phyloP scores from a whole-genome alignment of 2,888 invertebrate genomes.

The Trimorus sp. region DNA sequence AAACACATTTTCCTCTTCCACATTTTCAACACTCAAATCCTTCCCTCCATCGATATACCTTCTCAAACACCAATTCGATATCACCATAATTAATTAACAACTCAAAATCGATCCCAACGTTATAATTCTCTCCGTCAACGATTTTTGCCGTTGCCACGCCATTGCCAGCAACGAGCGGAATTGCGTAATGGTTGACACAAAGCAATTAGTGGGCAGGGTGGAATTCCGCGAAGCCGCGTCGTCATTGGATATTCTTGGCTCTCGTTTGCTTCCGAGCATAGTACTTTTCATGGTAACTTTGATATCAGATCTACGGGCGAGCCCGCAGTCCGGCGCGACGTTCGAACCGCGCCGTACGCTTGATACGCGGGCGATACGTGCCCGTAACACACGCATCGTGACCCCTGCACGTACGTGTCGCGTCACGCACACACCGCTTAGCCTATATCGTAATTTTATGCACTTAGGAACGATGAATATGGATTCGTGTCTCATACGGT shows the following conservation, averaged over 20 bases:
- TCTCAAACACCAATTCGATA: too few species aligned
- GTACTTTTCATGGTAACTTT: conserved; percentile 70
- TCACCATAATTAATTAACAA: too few species aligned
- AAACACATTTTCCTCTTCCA: too few species aligned
- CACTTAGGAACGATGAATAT: conserved; percentile 79
- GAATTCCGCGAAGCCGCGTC: conserved; percentile 43
- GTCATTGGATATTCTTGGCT: conserved; percentile 53
- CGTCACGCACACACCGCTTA: conserved; percentile 24
- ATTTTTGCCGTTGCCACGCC: too few species aligned
- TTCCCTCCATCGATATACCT: too few species aligned
- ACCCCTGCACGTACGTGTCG: conserved; percentile 50
- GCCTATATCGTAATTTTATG: conserved; percentile 79
- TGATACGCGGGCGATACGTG: conserved; percentile 72
- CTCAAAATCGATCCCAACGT: too few species aligned
- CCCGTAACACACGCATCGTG: conserved; percentile 48
- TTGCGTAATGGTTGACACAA: conserved; percentile 24
- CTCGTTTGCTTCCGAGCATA: conserved; percentile 51
- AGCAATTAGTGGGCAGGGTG: conserved; percentile 49
- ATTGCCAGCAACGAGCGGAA: background rate
- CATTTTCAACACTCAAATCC: too few species aligned
- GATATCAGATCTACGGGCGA: conserved; percentile 71
- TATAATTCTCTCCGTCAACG: too few species aligned
- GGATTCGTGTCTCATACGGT: conserved; percentile 74
- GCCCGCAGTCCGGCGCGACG: conserved; percentile 67
- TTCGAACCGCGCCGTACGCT: conserved; percentile 61